phyloP scores from a whole-genome alignment of 1,140 invertebrate species.

The Cydia splendana region DNA sequence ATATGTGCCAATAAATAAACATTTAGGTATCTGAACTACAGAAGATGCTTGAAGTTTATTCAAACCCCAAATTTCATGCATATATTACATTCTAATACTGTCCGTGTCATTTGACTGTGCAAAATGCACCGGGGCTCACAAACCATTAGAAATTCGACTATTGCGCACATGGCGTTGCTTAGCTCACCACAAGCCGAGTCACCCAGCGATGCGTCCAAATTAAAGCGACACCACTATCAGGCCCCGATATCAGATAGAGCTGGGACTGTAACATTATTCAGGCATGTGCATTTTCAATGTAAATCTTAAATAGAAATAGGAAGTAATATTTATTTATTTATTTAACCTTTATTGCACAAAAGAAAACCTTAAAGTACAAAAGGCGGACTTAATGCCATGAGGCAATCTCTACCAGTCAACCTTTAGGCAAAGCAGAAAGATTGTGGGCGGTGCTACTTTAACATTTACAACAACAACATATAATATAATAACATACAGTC shows the following conservation, averaged over 20 bases:
- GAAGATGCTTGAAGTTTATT: background rate
- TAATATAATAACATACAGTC: too few species aligned
- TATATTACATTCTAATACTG: background rate
- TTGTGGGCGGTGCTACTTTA: too few species aligned
- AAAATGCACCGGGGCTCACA: background rate
- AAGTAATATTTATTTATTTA: too few species aligned
- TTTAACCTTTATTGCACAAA: too few species aligned
- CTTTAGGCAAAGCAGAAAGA: too few species aligned
- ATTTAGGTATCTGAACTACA: background rate
- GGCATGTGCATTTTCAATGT: background rate
- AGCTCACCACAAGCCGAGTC: background rate
- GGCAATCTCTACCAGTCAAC: too few species aligned
- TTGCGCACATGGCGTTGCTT: background rate
- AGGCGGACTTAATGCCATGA: too few species aligned
- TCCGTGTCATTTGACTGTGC: background rate
- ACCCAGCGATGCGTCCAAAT: conserved; percentile 12
- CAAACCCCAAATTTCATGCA: background rate
- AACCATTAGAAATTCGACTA: conserved; percentile 3
- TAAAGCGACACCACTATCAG: background rate
- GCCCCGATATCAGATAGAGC: background rate
- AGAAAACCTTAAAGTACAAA: too few species aligned
- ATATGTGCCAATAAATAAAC: too few species aligned
- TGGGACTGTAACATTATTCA: background rate
- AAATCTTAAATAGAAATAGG: background rate
- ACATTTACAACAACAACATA: too few species aligned